Evolutionary conservation across 2,888 invertebrate species (phyloP).

Genomic region (Leucozona laternaria): DNA sequence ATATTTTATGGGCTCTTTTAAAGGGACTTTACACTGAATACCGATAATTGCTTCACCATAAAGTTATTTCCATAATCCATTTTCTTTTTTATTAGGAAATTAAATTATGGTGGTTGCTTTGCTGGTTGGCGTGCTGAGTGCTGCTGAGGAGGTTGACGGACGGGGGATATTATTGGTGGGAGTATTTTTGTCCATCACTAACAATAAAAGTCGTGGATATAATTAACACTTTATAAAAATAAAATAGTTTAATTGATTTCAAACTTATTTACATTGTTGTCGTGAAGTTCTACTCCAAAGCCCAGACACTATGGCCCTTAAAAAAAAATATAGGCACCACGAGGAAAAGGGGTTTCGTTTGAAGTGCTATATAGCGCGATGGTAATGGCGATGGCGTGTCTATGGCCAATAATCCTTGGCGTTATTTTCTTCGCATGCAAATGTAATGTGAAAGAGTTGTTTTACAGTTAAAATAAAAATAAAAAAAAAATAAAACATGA

Average conservation of each 20-base stretch:
- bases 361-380: neutral
- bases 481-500: conserved; percentile 1
- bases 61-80: conserved; percentile 57
- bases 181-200: conserved; percentile 4
- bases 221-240: conserved; percentile 33
- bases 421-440: conserved; percentile 28
- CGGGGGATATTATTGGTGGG: neutral
- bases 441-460: conserved; percentile 47
- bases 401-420: conserved; percentile 55
- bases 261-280: conserved; percentile 23
- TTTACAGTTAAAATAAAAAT: conserved; percentile 1
- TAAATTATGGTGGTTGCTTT: conserved; percentile 17
- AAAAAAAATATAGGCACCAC: conserved; percentile 8
- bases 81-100: conserved; percentile 52
- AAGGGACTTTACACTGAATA: conserved; percentile 33
- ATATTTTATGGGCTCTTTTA: conserved; percentile 57
- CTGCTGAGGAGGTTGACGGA: neutral
- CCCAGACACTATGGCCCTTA: conserved; percentile 21
- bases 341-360: neutral
- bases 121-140: neutral
- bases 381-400: conserved; percentile 32
- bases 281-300: neutral
- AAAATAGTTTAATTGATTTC: conserved; percentile 5
- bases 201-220: neutral
- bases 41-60: conserved; percentile 65